Percentiles rank a stretch among this genome's conserved stretches.
Conservation (phyloP, 2,113 vertebrate species). For the Meles meles region DNA sequence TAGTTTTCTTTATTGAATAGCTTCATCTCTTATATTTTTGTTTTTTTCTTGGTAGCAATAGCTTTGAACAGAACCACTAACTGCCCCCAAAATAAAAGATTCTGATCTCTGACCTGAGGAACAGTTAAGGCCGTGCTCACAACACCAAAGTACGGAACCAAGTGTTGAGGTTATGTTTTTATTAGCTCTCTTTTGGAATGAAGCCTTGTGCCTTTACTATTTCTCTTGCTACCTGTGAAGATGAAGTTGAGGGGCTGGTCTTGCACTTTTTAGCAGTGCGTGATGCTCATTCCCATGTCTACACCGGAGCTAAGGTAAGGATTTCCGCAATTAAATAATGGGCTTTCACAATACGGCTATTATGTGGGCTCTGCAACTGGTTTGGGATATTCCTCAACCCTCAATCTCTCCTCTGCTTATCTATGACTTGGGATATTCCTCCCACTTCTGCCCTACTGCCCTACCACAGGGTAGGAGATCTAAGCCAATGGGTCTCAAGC, state of each 20-base stretch:
- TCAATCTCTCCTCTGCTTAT: too few species aligned
- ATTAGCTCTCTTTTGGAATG: neutral
- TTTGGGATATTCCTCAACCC: neutral
- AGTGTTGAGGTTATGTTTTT: neutral
- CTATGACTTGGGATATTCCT: neutral
- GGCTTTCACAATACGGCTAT: neutral
- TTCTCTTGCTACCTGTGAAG: neutral
- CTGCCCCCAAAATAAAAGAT: neutral
- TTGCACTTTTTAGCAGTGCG: neutral
- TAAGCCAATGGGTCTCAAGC: neutral
- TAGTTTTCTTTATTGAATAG: neutral
- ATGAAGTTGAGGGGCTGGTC: neutral
- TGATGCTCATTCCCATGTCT: neutral
- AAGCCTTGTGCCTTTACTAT: neutral
- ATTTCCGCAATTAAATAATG: neutral
- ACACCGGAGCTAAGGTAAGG: neutral
- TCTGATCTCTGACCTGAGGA: neutral
- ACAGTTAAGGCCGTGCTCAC: fast-evolving
- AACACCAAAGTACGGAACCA: neutral
- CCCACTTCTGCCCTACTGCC: neutral
- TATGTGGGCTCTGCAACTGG: neutral
- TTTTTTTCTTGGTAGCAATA: neutral
- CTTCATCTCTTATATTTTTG: neutral
- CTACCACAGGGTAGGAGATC: neutral
- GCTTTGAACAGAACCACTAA: constrained; percentile 14